Evolutionary conservation across 2,888 invertebrate genomes (phyloP), one percentile per base, ranked within the genome.

Genomic region (Tetragonula carbonaria): DNA sequence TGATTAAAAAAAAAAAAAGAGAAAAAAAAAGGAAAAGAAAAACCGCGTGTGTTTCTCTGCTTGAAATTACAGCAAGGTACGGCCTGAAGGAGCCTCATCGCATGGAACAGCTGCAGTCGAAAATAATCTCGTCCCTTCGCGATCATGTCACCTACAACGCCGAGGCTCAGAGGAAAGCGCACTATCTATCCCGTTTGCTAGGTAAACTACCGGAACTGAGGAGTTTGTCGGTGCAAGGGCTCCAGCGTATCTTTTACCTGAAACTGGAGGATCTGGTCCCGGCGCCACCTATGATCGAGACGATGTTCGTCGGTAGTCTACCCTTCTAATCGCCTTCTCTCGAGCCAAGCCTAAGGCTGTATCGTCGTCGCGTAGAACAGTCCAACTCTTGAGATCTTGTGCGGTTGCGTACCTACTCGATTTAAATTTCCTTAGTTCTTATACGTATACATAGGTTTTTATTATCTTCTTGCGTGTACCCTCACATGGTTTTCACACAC

Each of bases 111-210:
- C 96, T 99, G 28, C 99, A 99, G 95, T 98, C 98, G 97, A 99
- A 98, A 95, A 98, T 99, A 92, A 98, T 99, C 91, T 98, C 98
- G 85, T 98, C 99, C 83, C 96, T 99, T 82, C 97, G 99, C 67
- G 99, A 99, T 93, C 99, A 99, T 95, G 98, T 99, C 93, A 99
- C 98, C 33, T 98, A 98, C 95, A 97, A 98, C 94, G 97, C 97
- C 50, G 97, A 98, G 92, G 98, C 97, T 51, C 98, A 98, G 93
- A 96, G 97, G 91, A 98, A 98, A 93, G 97, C 98, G 38, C 98
- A 99, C 93, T 99, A 98, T 95, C 98, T 99, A 96, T 98, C 99
- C 92, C 96, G 98, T 82, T 96, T 99, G 84, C 96, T 99, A 86
- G 98, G 98, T 74, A 98, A 98, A 95, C 96, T 99, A 90, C 98